These are phyloP conservation scores for Drosophila quadrilineata DNA, from an alignment of 1,140 invertebrate genomes.

Conservation along the genomic window DNA sequence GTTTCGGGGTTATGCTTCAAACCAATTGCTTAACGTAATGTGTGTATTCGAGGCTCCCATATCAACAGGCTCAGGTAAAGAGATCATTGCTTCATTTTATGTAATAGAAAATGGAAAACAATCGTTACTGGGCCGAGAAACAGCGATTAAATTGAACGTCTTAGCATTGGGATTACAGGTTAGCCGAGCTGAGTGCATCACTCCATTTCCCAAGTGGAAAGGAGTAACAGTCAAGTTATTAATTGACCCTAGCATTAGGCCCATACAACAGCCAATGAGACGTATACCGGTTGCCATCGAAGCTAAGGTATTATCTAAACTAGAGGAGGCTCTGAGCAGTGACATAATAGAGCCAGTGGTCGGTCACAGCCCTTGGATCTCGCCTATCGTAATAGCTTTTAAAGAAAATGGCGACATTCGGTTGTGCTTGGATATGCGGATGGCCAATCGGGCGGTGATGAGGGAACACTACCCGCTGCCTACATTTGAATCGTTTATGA, in stretches of 20 bases:
- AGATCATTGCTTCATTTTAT: slow-evolving; percentile 38
- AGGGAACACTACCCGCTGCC: slow-evolving; percentile 36
- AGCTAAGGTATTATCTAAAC: slow-evolving; percentile 21
- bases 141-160: slow-evolving; percentile 25
- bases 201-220: slow-evolving; percentile 33
- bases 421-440: slow-evolving; percentile 40
- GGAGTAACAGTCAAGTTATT: slow-evolving; percentile 26
- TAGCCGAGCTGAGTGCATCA: slow-evolving; percentile 13
- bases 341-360: slow-evolving; percentile 52
- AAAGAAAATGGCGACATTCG: slow-evolving; percentile 29
- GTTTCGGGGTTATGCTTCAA: slow-evolving; percentile 31
- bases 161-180: slow-evolving; percentile 20
- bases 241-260: slow-evolving; percentile 12
- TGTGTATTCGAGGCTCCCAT: slow-evolving; percentile 37
- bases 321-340: slow-evolving; percentile 34
- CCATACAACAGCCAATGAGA: background rate
- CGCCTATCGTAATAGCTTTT: slow-evolving; percentile 27
- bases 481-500: slow-evolving; percentile 31
- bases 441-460: slow-evolving; percentile 25
- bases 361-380: slow-evolving; percentile 36
- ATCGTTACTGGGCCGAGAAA: slow-evolving; percentile 28
- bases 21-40: slow-evolving; percentile 29
- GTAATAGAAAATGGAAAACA: slow-evolving; percentile 38
- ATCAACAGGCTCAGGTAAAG: too few relatives aligned
- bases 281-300: slow-evolving; percentile 33